phyloP scores from a whole-genome alignment of 2,888 invertebrate species.

The Baccha elongata region DNA sequence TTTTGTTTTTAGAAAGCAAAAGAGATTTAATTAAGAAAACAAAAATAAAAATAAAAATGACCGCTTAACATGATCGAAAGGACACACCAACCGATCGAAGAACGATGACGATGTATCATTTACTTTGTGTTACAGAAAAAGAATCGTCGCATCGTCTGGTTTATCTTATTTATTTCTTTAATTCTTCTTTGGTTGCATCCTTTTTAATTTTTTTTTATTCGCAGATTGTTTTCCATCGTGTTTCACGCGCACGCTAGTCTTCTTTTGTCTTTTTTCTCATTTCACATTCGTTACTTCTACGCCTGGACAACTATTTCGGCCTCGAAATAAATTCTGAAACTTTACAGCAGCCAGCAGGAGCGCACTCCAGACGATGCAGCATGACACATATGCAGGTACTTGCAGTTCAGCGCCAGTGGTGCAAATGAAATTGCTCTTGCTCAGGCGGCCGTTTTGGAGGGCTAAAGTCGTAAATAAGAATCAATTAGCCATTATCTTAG shows the following conservation, averaged over 20 bases:
- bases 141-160: conserved; percentile 64
- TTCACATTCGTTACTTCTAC: conserved; percentile 27
- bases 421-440: conserved; percentile 61
- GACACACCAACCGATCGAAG: conserved; percentile 59
- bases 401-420: conserved; percentile 11
- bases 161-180: conserved; percentile 44
- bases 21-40: conserved; percentile 1
- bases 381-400: conserved; percentile 45
- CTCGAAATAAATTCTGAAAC: conserved; percentile 25
- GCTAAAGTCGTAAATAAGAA: conserved; percentile 75
- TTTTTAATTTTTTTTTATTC: neutral
- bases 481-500: conserved; percentile 77
- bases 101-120: conserved; percentile 66
- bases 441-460: conserved; percentile 47
- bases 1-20: neutral
- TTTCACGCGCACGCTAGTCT: conserved; percentile 22
- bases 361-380: conserved; percentile 48
- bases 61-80: conserved; percentile 72
- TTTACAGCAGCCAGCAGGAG: conserved; percentile 12
- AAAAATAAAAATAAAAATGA: conserved; percentile 28
- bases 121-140: conserved; percentile 72
- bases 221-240: conserved; percentile 22
- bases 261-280: conserved; percentile 10
- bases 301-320: conserved; percentile 40
- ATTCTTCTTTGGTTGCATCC: conserved; percentile 24